Base-by-base conservation (phyloP, 1,140 invertebrate species). In the Caenorhabditis inopinata region DNA sequence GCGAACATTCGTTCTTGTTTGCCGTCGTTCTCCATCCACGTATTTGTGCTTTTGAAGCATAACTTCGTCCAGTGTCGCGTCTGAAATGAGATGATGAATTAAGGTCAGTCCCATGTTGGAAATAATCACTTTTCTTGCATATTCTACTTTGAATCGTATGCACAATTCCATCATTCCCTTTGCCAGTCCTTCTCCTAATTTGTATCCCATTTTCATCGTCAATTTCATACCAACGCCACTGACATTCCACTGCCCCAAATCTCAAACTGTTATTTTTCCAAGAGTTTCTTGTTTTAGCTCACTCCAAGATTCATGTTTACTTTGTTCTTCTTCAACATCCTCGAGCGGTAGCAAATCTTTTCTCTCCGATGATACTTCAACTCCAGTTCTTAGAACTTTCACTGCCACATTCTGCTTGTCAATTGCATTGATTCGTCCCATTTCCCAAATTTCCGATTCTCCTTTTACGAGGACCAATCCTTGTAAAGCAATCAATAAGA, bases 171-270 rank as follows among this genome's bases (percentile, higher is more conserved):
- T 76, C 75, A 38, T 32, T 76, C 16, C 47, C 12, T 38, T 76
- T 76, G 16, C 75, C 75, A 76, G 47, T 16, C 75, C 75, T 38
- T 76, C 75, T 32, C 75, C 75, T 29, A 49, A 29, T 6, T 76
- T 76, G 29, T 76, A 76, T n/a, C 75, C 75, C 75, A 76, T 76
- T 38, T 38, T 76, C 29, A 35, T 32, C 75, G 53, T 76, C 6
- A 76, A 16, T 38, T 76, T 76, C 46, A 76, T 48, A 2, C 47
- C 48, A 14, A 76, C 27, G 6, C 75, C 75, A 25, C 75, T 48
- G n/a, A 47, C 75, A 42, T 76, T 38, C 75, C 75, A 76, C 6
- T 76, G 35, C 12, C 75, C 75, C n/a, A 53, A 38, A 7, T 76
- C 75, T 29, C 42, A 21, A 47, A 48, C 46, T 16, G 73, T 38